Conservation (phyloP, 2,113 vertebrate genomes). For the Platichthys flesus region DNA sequence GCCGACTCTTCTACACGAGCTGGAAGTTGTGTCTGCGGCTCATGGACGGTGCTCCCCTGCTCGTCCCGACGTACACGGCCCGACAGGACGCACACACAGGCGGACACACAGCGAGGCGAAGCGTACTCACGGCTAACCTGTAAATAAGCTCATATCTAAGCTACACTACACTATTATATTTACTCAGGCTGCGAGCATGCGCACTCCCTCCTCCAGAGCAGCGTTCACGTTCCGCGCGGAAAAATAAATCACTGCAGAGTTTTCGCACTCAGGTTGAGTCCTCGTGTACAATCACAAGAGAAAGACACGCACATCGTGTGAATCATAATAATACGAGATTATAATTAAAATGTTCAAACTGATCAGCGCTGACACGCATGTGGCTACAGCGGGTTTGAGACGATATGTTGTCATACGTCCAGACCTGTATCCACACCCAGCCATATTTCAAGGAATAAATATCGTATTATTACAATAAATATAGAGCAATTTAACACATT, state of each 20-base stretch:
- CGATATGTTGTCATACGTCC: neutral
- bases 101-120: neutral
- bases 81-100: too few species aligned
- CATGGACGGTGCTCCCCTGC: neutral
- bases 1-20: slow-evolving; percentile 8
- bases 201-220: slow-evolving; percentile 4
- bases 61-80: neutral
- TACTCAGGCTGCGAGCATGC: slow-evolving; percentile 44
- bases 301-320: neutral
- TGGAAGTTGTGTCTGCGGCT: slow-evolving; percentile 2
- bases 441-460: neutral
- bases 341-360: too few species aligned
- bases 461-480: neutral
- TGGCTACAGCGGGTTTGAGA: neutral
- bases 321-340: neutral
- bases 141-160: neutral
- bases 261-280: neutral
- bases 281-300: neutral
- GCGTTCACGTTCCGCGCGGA: slow-evolving; percentile 24
- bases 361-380: too few species aligned
- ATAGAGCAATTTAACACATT: too few species aligned
- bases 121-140: neutral
- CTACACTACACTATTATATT: neutral
- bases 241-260: slow-evolving; percentile 1
- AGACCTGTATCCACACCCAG: neutral